Evolutionary conservation across 2,113 vertebrate genomes (phyloP).

Genomic region (Empidonax alnorum): DNA sequence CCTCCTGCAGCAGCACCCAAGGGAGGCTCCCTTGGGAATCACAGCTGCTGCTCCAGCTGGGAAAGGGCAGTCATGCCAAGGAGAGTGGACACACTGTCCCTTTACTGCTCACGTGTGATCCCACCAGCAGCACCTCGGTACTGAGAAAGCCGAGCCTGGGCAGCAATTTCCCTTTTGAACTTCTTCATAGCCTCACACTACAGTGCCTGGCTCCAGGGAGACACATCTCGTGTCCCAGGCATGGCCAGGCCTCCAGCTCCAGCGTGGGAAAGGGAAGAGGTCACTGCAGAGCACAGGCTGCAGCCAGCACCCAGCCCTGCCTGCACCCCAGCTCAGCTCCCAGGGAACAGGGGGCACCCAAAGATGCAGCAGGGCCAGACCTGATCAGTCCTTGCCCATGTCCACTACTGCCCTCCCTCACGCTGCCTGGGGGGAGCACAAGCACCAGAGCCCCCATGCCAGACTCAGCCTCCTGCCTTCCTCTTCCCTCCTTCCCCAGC

Average conservation of each 20-base stretch:
- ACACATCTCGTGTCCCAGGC: not conserved
- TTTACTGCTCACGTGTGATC: not conserved
- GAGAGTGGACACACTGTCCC: too few species aligned
- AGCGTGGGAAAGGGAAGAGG: accelerated
- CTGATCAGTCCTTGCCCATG: not conserved
- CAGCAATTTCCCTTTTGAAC: not conserved
- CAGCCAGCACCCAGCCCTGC: not conserved
- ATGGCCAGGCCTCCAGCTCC: not conserved
- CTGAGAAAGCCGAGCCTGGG: not conserved
- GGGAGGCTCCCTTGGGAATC: not conserved
- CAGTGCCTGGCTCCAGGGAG: not conserved
- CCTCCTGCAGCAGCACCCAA: not conserved
- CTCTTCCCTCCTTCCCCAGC: not conserved
- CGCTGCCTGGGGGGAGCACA: too few species aligned
- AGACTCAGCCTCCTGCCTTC: not conserved
- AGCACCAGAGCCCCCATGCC: accelerated
- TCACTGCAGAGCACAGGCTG: not conserved
- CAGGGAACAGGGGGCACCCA: not conserved
- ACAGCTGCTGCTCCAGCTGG: not conserved
- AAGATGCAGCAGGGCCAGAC: not conserved
- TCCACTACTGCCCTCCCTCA: not conserved
- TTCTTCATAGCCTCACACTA: accelerated
- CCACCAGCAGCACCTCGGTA: not conserved
- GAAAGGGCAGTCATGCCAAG: not conserved
- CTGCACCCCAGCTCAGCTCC: not conserved